Base-by-base conservation (phyloP, 2,113 vertebrate genomes). In the Coreoperca whiteheadi region DNA sequence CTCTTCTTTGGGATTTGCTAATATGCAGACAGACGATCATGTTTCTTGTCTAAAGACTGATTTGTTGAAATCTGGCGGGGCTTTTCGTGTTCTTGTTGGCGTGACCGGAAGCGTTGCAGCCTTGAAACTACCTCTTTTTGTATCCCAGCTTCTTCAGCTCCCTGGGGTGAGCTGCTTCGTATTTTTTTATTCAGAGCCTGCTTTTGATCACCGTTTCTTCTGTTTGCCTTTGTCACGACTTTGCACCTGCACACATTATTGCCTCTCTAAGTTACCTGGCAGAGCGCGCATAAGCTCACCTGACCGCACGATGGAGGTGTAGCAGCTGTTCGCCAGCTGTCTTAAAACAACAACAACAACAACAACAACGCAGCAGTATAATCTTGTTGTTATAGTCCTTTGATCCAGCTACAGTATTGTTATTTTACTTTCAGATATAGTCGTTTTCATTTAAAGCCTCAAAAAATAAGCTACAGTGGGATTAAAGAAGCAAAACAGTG, bases 71-170 rank as follows among this genome's bases (percentile, higher is more conserved):
- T 82, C 90, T 1, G 8, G 61, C 18, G 92, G 83, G 6, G 89
- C 21, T 0, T 88, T 77, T 81, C 91, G 0, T 0, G 85, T 99
- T 20, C 96, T 99, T 4, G 86, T 99, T 37, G 98, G 97, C 1
- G 98, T 97, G 28, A 99, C 97, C 0, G 98, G 98, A 14, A 99
- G 98, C 0, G 98, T 99, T 1, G 98, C 98, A 53, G 96, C 98
- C 2, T 88, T 99, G 70, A 99, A 99, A 82, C 91, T 98, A 51
- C 97, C 98, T 18, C 72, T 96, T 69, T 88, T 99, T 63, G 65
- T 98, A 0, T 66, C 90, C 0, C 91, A 93, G 28, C 93, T 99
- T 81, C 95, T 97, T 83, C 94, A 96, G 48, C 87, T 98, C 66
- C 91, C 96, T 0, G 95, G 79, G 86, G 98, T 99, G 90, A 97